Base-by-base conservation (phyloP, 2,113 vertebrate genomes). In the Hypomesus transpacificus region DNA sequence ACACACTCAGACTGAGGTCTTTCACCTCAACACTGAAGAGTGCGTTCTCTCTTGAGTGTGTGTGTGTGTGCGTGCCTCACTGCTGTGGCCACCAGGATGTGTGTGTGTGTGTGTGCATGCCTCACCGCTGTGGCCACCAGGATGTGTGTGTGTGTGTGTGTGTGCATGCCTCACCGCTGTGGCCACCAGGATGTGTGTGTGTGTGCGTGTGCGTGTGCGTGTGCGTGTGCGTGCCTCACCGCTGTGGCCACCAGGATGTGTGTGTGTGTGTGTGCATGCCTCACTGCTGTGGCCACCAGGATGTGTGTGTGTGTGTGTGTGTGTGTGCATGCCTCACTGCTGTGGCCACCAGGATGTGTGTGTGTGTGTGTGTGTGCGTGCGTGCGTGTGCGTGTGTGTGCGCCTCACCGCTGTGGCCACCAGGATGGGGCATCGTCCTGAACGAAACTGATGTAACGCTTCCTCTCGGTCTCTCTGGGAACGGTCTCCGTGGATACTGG, bases 401-500 rank as follows among this genome's bases (percentile, higher is more conserved):
- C 1, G 3, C 77, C 91, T 91, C 92, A 99, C 97, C 72, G 97
- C 97, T 73, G 97, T 99, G 70, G 97, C 97, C 74, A 98, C 97
- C 76, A 98, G 91, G 79, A 99, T 98, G 54, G 97, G 96, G 73
- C 97, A 96, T 90, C 94, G 95, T 77, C 97, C 97, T 3, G 97
- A 98, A 70, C 97, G 93, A 91, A 99, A 99, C 87, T 98, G 97
- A 76, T 93, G 95, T 64, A 99, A 91, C 0, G 97, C 97, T 83
- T 99, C 97, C 83, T 99, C 97, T 16, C 97, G 86, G 88, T 99
- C 97, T 78, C 97, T 91, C 82, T 98, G 97, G 70, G 95, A 96
- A 3, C 97, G 93, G 86, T 99, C 97, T 8, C 97, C 97, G 0
- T 99, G 96, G 84, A 99, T 99, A 83, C 96, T 98, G 79, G 97